A percentile compares a stretch with the other conserved stretches of the same genome.
Conservation (phyloP, 1,140 invertebrate species). For the Drosophila bipectinata region DNA sequence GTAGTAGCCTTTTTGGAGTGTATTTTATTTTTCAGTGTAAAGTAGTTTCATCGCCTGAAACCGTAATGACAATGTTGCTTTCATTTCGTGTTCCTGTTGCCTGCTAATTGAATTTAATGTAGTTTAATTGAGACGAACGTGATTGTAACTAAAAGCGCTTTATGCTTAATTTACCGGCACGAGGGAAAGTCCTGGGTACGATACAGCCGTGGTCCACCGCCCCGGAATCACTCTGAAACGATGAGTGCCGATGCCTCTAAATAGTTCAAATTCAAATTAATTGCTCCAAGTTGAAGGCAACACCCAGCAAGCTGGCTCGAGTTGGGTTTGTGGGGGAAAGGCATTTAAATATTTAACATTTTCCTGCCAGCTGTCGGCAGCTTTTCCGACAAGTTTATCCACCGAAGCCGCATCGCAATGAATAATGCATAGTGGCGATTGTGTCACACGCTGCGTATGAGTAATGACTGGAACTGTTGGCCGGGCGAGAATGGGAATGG, state of each 20-base stretch:
- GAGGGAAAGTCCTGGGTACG: constrained; percentile 17
- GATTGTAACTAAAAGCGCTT: constrained; percentile 82
- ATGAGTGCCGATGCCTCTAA: constrained; percentile 59
- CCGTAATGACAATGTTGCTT: constrained; percentile 76
- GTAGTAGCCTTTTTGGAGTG: neutral
- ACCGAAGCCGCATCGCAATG: constrained; percentile 51
- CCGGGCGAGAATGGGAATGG: constrained; percentile 21
- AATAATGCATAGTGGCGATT: constrained; percentile 73
- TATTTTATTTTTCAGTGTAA: constrained; percentile 5
- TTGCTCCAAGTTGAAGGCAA: constrained; percentile 67
- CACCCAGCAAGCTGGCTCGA: constrained; percentile 38
- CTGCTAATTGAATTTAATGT: constrained; percentile 83
- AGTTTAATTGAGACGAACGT: constrained; percentile 83
- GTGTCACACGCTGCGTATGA: constrained; percentile 73
- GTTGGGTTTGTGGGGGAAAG: constrained; percentile 10
- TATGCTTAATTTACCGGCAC: constrained; percentile 80
- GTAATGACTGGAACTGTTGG: constrained; percentile 65
- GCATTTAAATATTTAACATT: constrained; percentile 75
- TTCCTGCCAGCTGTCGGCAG: constrained; percentile 69
- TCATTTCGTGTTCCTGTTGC: constrained; percentile 61
- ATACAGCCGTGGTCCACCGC: neutral
- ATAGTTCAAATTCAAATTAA: constrained; percentile 74
- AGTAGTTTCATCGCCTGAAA: constrained; percentile 38
- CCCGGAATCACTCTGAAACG: constrained; percentile 17
- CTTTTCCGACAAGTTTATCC: constrained; percentile 63